Evolutionary conservation across 2,113 vertebrate species (phyloP).

Genomic region (Otis tarda): DNA sequence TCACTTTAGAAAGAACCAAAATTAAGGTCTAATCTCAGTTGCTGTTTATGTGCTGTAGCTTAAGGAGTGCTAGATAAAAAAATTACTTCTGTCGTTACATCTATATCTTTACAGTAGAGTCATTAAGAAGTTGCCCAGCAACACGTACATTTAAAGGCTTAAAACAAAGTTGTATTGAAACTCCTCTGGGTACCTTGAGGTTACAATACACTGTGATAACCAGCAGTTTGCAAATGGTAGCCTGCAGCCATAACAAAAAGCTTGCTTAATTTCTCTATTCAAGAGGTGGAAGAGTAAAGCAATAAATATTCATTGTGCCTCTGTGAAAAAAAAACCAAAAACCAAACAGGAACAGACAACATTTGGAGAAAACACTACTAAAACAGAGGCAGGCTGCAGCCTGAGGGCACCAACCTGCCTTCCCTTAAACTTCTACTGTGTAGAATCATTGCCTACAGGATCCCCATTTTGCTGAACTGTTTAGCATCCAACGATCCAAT

Average conservation of each 20-base stretch:
- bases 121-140: background rate
- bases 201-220: slow-evolving; percentile 25
- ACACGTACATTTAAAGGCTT: background rate
- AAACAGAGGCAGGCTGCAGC: background rate
- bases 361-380: background rate
- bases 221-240: slow-evolving; percentile 52
- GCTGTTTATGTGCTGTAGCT: background rate
- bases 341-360: slow-evolving; percentile 8
- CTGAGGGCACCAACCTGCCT: background rate
- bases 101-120: background rate
- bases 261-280: slow-evolving; percentile 40
- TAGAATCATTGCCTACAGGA: background rate
- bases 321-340: background rate
- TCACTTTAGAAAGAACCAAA: background rate
- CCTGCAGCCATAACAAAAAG: slow-evolving; percentile 63
- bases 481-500: background rate
- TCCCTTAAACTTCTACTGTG: background rate
- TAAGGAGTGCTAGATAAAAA: background rate
- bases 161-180: slow-evolving; percentile 10
- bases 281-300: slow-evolving; percentile 6
- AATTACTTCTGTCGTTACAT: background rate
- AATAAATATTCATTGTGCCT: slow-evolving; percentile 45
- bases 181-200: slow-evolving; percentile 9
- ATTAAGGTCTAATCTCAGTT: background rate
- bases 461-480: background rate